Conservation (phyloP, 2,113 vertebrate species). For the Patagioenas fasciata region DNA sequence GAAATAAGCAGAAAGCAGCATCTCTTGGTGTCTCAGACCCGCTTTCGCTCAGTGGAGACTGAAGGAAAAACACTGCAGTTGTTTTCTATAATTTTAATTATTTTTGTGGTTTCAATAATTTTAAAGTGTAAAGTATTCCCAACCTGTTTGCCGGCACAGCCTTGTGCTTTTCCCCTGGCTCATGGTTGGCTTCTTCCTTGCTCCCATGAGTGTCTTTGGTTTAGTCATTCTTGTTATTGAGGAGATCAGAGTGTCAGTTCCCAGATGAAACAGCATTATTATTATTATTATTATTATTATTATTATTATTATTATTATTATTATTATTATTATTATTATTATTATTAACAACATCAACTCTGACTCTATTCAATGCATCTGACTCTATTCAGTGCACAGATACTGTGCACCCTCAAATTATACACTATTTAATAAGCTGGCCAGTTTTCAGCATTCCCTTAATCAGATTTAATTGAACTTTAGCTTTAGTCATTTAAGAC, state of each 20-base stretch:
- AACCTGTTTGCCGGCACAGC: not conserved
- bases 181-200: fast-evolving
- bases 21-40: not conserved
- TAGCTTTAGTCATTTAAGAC: not conserved
- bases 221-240: not conserved
- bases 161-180: not conserved
- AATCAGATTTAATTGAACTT: slow-evolving; percentile 38
- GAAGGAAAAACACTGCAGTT: not conserved
- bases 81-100: not conserved
- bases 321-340: not conserved
- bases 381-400: not conserved
- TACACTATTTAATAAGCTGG: not conserved
- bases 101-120: not conserved
- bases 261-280: not conserved
- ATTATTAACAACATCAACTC: not conserved
- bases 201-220: not conserved
- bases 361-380: not conserved
- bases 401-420: not conserved
- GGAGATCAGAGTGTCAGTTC: not conserved
- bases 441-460: not conserved
- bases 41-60: not conserved
- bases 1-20: not conserved
- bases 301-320: too few species aligned
- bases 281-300: not conserved
- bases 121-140: too few species aligned